These are phyloP conservation scores for Sphaeridia pumilis DNA, from an alignment of 2,888 invertebrate genomes.

Conservation along the genomic window DNA sequence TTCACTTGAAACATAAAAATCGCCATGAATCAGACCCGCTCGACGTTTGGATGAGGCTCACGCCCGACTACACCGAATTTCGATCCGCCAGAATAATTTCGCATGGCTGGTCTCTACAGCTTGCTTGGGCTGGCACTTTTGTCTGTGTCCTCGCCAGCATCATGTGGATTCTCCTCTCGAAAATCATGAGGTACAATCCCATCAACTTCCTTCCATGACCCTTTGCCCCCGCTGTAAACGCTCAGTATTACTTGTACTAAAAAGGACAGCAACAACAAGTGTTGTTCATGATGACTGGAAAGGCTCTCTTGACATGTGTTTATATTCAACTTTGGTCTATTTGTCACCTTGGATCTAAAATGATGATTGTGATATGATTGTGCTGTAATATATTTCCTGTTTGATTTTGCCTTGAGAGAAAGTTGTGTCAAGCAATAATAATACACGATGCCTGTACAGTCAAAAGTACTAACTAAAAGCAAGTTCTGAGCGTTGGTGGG, in stretches of 20 bases:
- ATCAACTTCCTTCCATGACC: slow-evolving; percentile 44
- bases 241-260: slow-evolving; percentile 15
- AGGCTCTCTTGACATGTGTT: too few relatives aligned
- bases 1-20: slow-evolving; percentile 78
- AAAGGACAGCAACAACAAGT: too few relatives aligned
- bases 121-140: slow-evolving; percentile 76
- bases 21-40: slow-evolving; percentile 42
- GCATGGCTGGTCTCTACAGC: slow-evolving; percentile 70
- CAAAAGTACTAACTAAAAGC: too few relatives aligned
- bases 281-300: too few relatives aligned
- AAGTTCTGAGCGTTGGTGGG: too few relatives aligned
- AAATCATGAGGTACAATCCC: slow-evolving; percentile 80
- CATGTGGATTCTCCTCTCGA: slow-evolving; percentile 76
- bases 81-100: slow-evolving; percentile 55
- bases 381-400: too few relatives aligned
- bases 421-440: too few relatives aligned
- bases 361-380: too few relatives aligned
- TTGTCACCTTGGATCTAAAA: too few relatives aligned
- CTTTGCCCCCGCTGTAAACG: slow-evolving; percentile 9
- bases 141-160: slow-evolving; percentile 69
- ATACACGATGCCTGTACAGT: too few relatives aligned
- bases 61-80: slow-evolving; percentile 35
- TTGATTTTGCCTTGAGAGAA: too few relatives aligned
- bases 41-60: slow-evolving; percentile 36
- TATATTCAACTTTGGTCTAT: too few relatives aligned